Percentiles rank a stretch among this genome's conserved stretches.
These are phyloP conservation scores for Podarcis muralis DNA, from an alignment of 2,113 vertebrate genomes.

Conservation along the genomic window DNA sequence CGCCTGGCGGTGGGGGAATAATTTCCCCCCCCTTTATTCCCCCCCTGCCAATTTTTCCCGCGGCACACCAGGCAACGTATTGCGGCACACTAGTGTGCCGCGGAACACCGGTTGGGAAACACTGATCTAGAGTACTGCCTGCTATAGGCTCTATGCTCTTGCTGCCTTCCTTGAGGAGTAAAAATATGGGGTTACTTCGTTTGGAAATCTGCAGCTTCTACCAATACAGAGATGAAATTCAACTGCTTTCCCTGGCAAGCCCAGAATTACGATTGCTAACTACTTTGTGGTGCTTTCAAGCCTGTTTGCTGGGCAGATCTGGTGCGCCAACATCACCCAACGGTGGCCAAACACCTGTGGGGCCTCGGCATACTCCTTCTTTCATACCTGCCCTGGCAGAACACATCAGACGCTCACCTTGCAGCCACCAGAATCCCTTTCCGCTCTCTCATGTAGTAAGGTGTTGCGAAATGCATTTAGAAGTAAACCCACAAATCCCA, in stretches of 20 bases:
- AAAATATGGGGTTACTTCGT: not conserved
- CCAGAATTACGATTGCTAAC: not conserved
- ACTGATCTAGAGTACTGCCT: no score
- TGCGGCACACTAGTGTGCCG: no score
- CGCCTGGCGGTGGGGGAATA: no score
- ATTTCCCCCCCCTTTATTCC: no score
- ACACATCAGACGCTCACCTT: not conserved
- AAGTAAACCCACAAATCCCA: not conserved
- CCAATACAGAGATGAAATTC: not conserved
- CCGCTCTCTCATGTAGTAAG: not conserved
- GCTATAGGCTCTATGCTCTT: not conserved
- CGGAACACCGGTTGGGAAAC: no score
- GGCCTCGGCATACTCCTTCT: not conserved
- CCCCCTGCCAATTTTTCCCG: no score
- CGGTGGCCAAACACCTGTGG: not conserved
- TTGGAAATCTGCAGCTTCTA: not conserved
- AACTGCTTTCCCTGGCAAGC: not conserved
- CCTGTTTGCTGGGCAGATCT: not conserved
- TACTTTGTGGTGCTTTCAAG: not conserved
- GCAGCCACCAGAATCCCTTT: not conserved
- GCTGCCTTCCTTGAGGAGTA: not conserved
- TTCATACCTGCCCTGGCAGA: not conserved
- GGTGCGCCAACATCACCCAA: no score
- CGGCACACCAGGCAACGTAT: no score
- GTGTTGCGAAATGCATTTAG: not conserved